Conservation (phyloP, 2,797 vertebrate species). For the Melanotaenia parkinsoni region DNA sequence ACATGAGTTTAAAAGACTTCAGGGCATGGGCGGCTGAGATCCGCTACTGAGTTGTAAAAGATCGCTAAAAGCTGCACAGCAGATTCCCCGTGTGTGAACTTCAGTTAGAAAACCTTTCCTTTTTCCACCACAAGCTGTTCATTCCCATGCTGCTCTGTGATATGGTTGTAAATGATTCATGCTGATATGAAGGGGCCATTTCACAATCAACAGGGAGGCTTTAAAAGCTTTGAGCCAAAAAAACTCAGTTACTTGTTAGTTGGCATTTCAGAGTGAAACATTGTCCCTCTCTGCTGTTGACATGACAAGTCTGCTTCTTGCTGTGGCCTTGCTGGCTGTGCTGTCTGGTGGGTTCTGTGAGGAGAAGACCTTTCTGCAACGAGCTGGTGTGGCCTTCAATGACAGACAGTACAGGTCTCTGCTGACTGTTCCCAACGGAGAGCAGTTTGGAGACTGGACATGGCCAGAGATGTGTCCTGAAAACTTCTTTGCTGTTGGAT, state of each 20-base stretch:
- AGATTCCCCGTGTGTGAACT: background rate
- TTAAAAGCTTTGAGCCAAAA: constrained; percentile 47
- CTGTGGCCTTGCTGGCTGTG: constrained; percentile 49
- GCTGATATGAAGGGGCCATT: constrained; percentile 30
- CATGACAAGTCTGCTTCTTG: constrained; percentile 55
- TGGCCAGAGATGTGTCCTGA: constrained; percentile 81
- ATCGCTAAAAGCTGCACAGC: background rate
- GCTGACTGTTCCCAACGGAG: constrained; percentile 66
- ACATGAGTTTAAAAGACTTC: background rate
- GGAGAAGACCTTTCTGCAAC: constrained; percentile 52
- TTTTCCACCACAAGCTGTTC: constrained; percentile 61
- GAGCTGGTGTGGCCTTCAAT: constrained; percentile 64
- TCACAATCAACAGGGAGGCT: constrained; percentile 22
- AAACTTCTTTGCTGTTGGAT: constrained; percentile 74
- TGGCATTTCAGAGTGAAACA: constrained; percentile 20
- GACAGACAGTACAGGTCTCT: constrained; percentile 58
- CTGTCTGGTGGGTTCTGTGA: constrained; percentile 46
- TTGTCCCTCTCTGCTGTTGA: constrained; percentile 25
- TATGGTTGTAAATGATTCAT: constrained; percentile 69
- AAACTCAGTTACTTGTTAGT: constrained; percentile 11
- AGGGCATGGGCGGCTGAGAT: background rate
- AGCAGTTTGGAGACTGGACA: constrained; percentile 70
- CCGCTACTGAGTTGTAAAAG: background rate
- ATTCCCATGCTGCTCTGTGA: constrained; percentile 48
- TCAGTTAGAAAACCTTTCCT: background rate